Base-by-base conservation (phyloP, 2,888 invertebrate genomes). In the Zeuzera pyrina region DNA sequence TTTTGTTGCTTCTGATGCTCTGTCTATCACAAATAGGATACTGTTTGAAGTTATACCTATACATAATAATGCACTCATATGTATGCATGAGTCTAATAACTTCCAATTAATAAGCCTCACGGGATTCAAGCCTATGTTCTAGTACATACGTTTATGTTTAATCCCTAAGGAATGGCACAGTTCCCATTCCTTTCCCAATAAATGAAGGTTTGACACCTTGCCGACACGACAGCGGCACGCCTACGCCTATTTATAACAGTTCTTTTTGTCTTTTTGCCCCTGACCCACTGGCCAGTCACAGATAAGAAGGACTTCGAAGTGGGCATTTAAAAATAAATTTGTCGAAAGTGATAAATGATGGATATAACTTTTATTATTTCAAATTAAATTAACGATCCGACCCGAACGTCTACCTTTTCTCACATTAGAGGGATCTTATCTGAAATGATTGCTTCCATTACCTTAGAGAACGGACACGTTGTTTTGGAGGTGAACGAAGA, bases 311-410 rank as follows among this genome's bases (percentile, higher is more conserved):
- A 67, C 69, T 53, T 65, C 68, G 63, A 65, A 69, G 67, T 70
- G 67, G 70, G 69, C 77, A 73, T 79, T 84, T 81, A 81, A 78
- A 83, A 78, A 73, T 77, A 73, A 84, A 84, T 84, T 84, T 84
- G 84, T 84, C 77, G 76, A 77, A 78, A 74, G 78, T 77, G 79
- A 81, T 79, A 81, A 81, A 81, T 76, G 81, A 74, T 67, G 76
- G 68, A 73, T 78, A 79, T 77, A 76, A 77, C 60, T 78, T 79
- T 81, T 79, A 81, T 81, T 81, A 79, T 78, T 76, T 79, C 76
- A 77, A 79, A 81, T 81, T 79, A 79, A 81, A 81, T 79, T 76
- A 81, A 79, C 79, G 77, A 78, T 69, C 69, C 66, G 54, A 61
- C 58, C 64, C 72, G 61, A 57, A 60, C 67, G 70, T 77, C 74